Conservation (phyloP, 2,113 vertebrate genomes). For the Pantherophis guttatus region DNA sequence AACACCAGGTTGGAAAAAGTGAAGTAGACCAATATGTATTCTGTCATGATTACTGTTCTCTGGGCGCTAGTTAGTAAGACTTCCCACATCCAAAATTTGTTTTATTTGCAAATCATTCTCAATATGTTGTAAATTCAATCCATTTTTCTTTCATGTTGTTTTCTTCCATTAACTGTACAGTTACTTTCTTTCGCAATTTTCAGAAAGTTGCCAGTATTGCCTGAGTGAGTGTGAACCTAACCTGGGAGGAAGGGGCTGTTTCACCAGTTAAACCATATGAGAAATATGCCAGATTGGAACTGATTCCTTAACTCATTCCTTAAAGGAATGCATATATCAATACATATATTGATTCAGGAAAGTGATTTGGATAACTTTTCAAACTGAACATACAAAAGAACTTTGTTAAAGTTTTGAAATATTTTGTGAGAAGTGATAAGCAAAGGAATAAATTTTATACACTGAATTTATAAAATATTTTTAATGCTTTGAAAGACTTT, state of each 20-base stretch:
- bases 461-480: too few species aligned
- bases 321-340: too few species aligned
- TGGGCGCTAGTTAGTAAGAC: not conserved
- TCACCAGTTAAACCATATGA: not conserved
- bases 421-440: too few species aligned
- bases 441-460: too few species aligned
- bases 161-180: not conserved
- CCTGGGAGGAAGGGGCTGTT: not conserved
- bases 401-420: too few species aligned
- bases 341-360: too few species aligned
- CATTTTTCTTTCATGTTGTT: not conserved
- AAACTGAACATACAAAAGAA: too few species aligned
- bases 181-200: too few species aligned
- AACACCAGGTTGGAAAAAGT: not conserved
- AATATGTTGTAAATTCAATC: not conserved
- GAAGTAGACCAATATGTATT: not conserved
- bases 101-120: not conserved
- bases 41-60: not conserved
- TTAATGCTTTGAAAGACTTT: too few species aligned
- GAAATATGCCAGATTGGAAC: not conserved
- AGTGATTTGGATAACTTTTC: too few species aligned
- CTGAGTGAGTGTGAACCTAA: not conserved
- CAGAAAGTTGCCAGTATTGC: not conserved
- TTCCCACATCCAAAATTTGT: not conserved
- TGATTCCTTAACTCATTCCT: too few species aligned